These are phyloP conservation scores for Sinocyclocheilus anophthalmus DNA, from an alignment of 2,113 vertebrate genomes.

Conservation along the genomic window DNA sequence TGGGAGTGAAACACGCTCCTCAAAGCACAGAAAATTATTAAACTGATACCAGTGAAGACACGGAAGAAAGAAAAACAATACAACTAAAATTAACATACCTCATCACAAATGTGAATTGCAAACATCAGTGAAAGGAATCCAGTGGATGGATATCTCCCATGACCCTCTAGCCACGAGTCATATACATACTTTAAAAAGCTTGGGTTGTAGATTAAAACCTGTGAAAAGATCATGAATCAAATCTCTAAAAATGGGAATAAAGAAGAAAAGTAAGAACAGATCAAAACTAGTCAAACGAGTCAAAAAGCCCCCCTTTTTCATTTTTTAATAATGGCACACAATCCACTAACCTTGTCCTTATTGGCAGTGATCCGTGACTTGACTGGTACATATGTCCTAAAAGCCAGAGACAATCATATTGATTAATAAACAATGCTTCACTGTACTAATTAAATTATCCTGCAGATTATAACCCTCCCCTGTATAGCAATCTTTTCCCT, in stretches of 20 bases:
- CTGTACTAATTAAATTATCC: neutral
- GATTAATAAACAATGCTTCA: neutral
- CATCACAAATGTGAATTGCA: conserved; percentile 89
- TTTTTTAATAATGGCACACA: no score
- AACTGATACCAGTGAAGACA: no score
- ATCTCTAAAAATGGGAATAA: neutral
- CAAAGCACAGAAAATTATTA: no score
- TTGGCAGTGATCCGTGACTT: neutral
- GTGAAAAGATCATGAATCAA: conserved; percentile 35
- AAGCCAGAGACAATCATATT: neutral
- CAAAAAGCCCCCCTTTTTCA: no score
- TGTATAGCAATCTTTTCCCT: no score
- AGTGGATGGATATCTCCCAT: conserved; percentile 91
- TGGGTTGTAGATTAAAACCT: conserved; percentile 91
- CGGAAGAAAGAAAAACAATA: neutral
- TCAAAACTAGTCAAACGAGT: no score
- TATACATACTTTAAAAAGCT: conserved; percentile 91
- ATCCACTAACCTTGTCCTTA: neutral
- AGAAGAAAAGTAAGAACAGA: no score
- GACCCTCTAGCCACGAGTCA: conserved; percentile 86
- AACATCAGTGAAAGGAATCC: conserved; percentile 88
- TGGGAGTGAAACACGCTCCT: neutral
- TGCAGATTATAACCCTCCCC: neutral
- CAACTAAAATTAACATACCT: conserved; percentile 76
- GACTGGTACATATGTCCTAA: neutral